A percentile compares a stretch with the other conserved stretches of the same genome.
These are phyloP conservation scores for Temnothorax unifasciatus DNA, from an alignment of 2,888 invertebrate species.

Conservation along the genomic window DNA sequence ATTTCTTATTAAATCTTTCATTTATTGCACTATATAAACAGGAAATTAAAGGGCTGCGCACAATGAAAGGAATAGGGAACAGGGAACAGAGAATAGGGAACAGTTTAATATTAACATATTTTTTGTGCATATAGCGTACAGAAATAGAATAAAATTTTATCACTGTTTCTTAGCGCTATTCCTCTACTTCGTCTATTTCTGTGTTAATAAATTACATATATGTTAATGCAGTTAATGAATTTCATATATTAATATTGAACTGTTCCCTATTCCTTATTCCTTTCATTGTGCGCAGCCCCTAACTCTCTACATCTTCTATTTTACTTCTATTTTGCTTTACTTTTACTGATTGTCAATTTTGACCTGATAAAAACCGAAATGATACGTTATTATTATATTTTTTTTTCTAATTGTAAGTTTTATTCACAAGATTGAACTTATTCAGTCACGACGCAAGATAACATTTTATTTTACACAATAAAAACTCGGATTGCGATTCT, in stretches of 20 bases:
- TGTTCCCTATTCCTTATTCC: background rate
- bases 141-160: too few relatives aligned
- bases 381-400: background rate
- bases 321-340: background rate
- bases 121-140: too few relatives aligned
- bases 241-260: too few relatives aligned
- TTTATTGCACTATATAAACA: background rate
- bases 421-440: background rate
- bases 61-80: too few relatives aligned
- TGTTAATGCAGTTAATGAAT: too few relatives aligned
- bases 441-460: background rate
- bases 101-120: too few relatives aligned
- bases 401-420: background rate
- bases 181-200: too few relatives aligned
- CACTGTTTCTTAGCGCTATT: too few relatives aligned
- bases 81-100: too few relatives aligned
- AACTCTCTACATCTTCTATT: background rate
- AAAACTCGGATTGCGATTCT: background rate
- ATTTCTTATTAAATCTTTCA: background rate
- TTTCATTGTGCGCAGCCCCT: too few relatives aligned
- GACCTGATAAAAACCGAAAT: background rate
- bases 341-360: background rate
- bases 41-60: background rate
- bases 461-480: background rate
- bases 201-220: too few relatives aligned